A percentile compares a stretch with the other conserved stretches of the same genome.
phyloP scores from a whole-genome alignment of 1,140 invertebrate genomes.

The Musca domestica region DNA sequence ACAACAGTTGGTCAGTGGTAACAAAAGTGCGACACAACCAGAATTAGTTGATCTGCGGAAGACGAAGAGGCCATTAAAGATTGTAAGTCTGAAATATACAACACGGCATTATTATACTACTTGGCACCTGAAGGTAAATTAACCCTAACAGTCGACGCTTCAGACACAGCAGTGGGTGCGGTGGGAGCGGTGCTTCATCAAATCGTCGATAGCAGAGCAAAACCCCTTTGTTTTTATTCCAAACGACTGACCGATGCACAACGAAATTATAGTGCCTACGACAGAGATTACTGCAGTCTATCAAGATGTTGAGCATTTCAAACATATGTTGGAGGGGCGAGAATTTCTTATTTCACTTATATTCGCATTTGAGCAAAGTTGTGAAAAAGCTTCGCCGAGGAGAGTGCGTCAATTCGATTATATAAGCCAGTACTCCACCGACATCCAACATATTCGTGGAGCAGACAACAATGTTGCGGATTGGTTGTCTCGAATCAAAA shows the following conservation, averaged over 20 bases:
- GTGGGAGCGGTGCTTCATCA: constrained; percentile 49
- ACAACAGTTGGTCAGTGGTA: neutral
- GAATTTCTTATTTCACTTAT: neutral
- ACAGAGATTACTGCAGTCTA: constrained; percentile 8
- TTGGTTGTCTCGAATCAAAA: constrained; percentile 37
- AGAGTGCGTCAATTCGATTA: constrained; percentile 1
- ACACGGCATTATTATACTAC: neutral
- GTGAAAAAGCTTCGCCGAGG: constrained; percentile 8
- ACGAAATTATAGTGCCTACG: constrained; percentile 10
- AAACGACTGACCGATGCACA: neutral
- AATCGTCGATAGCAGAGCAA: constrained; percentile 29
- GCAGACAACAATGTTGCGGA: constrained; percentile 45
- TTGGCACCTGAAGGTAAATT: neutral
- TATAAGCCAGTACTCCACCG: constrained; percentile 6
- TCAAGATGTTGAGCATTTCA: constrained; percentile 1
- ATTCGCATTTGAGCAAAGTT: constrained; percentile 3
- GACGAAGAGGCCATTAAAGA: neutral
- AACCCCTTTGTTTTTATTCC: constrained; percentile 43
- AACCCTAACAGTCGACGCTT: constrained; percentile 41
- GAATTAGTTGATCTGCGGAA: constrained; percentile 33
- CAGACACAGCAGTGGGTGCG: constrained; percentile 45
- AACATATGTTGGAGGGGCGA: neutral
- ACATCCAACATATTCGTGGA: constrained; percentile 1
- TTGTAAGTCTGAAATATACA: neutral
- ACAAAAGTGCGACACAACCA: constrained; percentile 4